These are phyloP conservation scores for Ennomos fuscantarius DNA, from an alignment of 2,888 invertebrate genomes.

Conservation along the genomic window DNA sequence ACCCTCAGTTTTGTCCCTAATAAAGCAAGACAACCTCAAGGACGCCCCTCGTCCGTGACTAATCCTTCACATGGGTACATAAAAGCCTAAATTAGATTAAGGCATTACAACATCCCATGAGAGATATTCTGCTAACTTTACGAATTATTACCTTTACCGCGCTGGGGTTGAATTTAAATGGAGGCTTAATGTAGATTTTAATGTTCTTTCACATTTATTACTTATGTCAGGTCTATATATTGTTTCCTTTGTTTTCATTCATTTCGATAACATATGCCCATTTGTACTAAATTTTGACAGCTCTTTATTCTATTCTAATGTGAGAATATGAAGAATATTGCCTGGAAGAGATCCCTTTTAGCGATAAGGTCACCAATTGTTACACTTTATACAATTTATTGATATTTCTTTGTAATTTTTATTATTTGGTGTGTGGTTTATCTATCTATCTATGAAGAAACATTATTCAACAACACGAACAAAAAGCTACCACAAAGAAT, in stretches of 20 bases:
- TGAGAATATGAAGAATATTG: too few species aligned
- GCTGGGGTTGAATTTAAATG: slow-evolving; percentile 27
- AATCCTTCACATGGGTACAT: slow-evolving; percentile 7
- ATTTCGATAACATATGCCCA: too few species aligned
- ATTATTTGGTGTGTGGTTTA: too few species aligned
- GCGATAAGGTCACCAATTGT: too few species aligned
- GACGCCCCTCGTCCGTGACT: slow-evolving; percentile 3
- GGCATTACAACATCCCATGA: slow-evolving; percentile 35
- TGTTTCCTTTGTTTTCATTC: too few species aligned
- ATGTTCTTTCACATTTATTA: slow-evolving; percentile 33
- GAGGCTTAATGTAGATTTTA: slow-evolving; percentile 42
- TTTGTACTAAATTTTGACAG: too few species aligned
- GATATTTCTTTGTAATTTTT: too few species aligned
- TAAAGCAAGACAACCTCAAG: slow-evolving; percentile 5
- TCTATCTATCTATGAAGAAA: too few species aligned
- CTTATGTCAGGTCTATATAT: background rate
- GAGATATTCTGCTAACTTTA: slow-evolving; percentile 39
- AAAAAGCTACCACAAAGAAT: background rate
- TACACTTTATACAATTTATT: too few species aligned
- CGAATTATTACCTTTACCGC: slow-evolving; percentile 42
- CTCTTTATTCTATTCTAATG: too few species aligned
- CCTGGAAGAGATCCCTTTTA: too few species aligned
- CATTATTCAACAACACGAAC: too few species aligned
- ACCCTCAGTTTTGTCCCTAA: slow-evolving; percentile 2
- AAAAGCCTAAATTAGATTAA: slow-evolving; percentile 38